Percentiles rank a stretch among this genome's conserved stretches.
phyloP scores from a whole-genome alignment of 1,140 invertebrate genomes.

The Elysia chlorotica region DNA sequence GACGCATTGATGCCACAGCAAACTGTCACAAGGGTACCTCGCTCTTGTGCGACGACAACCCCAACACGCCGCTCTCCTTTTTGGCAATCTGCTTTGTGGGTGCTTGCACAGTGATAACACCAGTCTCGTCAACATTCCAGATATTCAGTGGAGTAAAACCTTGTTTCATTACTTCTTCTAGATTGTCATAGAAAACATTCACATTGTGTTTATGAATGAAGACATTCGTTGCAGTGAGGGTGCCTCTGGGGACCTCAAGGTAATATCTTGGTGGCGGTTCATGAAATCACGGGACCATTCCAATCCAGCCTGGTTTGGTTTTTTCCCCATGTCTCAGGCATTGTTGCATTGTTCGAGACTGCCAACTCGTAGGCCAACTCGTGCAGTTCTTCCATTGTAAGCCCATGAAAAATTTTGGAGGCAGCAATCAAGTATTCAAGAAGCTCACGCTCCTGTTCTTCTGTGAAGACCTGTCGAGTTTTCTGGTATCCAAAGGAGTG shows the following conservation, averaged over 20 bases:
- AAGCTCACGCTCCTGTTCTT: neutral
- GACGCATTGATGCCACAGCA: slow-evolving; percentile 21
- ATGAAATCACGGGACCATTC: slow-evolving; percentile 1
- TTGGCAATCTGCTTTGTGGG: slow-evolving; percentile 24
- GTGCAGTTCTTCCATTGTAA: neutral
- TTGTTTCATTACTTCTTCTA: slow-evolving; percentile 9
- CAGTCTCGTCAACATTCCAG: slow-evolving; percentile 37
- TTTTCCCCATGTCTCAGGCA: neutral
- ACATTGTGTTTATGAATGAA: slow-evolving; percentile 56
- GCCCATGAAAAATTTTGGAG: slow-evolving; percentile 6
- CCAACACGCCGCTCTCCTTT: slow-evolving; percentile 28
- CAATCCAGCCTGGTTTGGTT: neutral
- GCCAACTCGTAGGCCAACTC: neutral
- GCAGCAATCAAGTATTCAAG: neutral
- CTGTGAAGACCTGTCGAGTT: neutral
- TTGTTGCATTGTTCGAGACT: neutral
- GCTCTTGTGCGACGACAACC: slow-evolving; percentile 24
- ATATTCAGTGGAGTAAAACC: slow-evolving; percentile 18
- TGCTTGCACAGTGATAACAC: slow-evolving; percentile 27
- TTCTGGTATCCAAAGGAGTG: neutral
- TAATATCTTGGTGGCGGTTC: neutral
- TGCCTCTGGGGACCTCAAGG: slow-evolving; percentile 47
- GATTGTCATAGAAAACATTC: slow-evolving; percentile 19
- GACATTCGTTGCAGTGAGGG: slow-evolving; percentile 54
- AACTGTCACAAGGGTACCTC: slow-evolving; percentile 24